A percentile compares a stretch with the other conserved stretches of the same genome.
These are phyloP conservation scores for Cercopithecus mona DNA, from an alignment of 2,113 vertebrate genomes.

Conservation along the genomic window DNA sequence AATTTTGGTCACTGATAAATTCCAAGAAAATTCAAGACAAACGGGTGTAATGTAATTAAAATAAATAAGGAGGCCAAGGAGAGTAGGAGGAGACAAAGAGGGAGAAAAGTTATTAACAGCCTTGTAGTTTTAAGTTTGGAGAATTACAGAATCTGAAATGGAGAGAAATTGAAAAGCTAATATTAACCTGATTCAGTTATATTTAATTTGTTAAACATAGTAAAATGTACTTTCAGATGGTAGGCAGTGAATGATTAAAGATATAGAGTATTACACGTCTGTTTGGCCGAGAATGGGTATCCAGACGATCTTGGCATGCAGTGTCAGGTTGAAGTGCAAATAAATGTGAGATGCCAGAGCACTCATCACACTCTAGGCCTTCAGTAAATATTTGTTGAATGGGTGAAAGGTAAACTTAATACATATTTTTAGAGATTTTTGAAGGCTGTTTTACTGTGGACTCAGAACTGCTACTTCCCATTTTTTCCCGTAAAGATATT, in stretches of 20 bases:
- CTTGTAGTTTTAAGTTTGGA: not conserved
- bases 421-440: not conserved
- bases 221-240: not conserved
- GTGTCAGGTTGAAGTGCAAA: not conserved
- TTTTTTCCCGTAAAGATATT: not conserved
- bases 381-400: constrained; percentile 8
- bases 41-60: not conserved
- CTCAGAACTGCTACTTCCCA: not conserved
- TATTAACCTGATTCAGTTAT: not conserved
- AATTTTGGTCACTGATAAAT: not conserved
- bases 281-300: not conserved
- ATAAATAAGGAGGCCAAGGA: not conserved
- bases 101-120: not conserved
- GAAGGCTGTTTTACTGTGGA: not conserved
- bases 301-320: not conserved
- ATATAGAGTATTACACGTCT: not conserved
- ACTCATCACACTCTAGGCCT: not conserved
- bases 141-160: not conserved
- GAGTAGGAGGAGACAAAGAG: not conserved
- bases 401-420: not conserved
- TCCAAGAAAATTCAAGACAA: not conserved
- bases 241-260: not conserved
- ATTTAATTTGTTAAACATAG: not conserved
- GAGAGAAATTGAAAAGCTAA: not conserved
- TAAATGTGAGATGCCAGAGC: not conserved